These are phyloP conservation scores for Heterodera carotae DNA, from an alignment of 1,140 invertebrate species.

Conservation along the genomic window DNA sequence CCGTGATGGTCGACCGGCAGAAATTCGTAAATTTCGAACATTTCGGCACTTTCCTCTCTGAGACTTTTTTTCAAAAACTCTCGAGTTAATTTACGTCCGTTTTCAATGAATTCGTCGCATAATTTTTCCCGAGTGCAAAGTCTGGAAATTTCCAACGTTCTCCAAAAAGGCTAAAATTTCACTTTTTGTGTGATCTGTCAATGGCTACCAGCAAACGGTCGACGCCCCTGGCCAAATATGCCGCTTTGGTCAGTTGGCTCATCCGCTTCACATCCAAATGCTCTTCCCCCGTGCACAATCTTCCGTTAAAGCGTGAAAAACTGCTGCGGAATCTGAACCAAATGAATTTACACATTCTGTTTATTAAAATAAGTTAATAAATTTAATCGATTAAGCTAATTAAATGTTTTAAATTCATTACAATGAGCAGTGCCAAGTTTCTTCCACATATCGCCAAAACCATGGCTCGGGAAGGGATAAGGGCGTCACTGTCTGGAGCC, in stretches of 20 bases:
- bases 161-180: slow-evolving; percentile 32
- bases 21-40: slow-evolving; percentile 59
- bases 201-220: slow-evolving; percentile 53
- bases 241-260: slow-evolving; percentile 58
- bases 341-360: too few species aligned
- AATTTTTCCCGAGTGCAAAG: slow-evolving; percentile 32
- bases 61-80: slow-evolving; percentile 41
- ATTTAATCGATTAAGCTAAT: slow-evolving; percentile 1
- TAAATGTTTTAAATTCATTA: not conserved
- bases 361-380: too few species aligned
- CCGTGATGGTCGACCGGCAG: slow-evolving; percentile 49
- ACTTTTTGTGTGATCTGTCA: slow-evolving; percentile 25
- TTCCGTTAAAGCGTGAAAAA: slow-evolving; percentile 46
- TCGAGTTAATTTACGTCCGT: slow-evolving; percentile 51
- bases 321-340: slow-evolving; percentile 11
- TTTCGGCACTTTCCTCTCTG: slow-evolving; percentile 46
- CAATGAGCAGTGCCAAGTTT: slow-evolving; percentile 57
- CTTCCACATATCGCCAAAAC: slow-evolving; percentile 61
- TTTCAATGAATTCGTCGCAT: slow-evolving; percentile 55
- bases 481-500: slow-evolving; percentile 50
- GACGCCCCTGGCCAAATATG: slow-evolving; percentile 54
- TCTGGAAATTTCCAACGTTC: slow-evolving; percentile 43
- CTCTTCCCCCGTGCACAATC: slow-evolving; percentile 62
- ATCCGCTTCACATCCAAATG: slow-evolving; percentile 50
- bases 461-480: slow-evolving; percentile 57